These are phyloP conservation scores for Tineola bisselliella DNA, from an alignment of 2,888 invertebrate species.

Conservation along the genomic window DNA sequence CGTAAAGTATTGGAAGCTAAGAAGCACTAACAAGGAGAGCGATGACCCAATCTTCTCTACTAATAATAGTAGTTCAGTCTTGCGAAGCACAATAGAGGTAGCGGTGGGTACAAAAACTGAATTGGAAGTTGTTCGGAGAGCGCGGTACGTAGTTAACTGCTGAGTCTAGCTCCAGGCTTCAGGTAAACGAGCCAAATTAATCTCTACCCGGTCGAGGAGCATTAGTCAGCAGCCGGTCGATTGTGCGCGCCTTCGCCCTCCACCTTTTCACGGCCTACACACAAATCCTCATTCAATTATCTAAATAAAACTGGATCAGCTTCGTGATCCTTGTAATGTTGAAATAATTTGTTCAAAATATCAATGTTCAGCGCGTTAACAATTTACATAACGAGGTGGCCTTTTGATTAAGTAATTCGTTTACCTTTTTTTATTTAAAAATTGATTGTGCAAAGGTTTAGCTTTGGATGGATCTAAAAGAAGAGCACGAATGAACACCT, in stretches of 20 bases:
- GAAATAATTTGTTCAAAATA: slow-evolving; percentile 42
- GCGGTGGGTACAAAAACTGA: slow-evolving; percentile 7
- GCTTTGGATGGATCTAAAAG: background rate
- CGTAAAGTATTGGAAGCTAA: background rate
- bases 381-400: background rate
- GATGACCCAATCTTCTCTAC: background rate
- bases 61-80: background rate
- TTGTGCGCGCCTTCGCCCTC: slow-evolving; percentile 5
- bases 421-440: slow-evolving; percentile 3
- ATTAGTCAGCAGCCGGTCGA: slow-evolving; percentile 36
- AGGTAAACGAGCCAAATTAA: slow-evolving; percentile 61
- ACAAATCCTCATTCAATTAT: slow-evolving; percentile 64
- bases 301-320: slow-evolving; percentile 62
- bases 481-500: background rate
- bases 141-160: slow-evolving; percentile 29
- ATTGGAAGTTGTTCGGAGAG: background rate
- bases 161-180: slow-evolving; percentile 36
- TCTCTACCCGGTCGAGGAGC: slow-evolving; percentile 46
- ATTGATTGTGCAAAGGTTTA: background rate
- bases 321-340: slow-evolving; percentile 51
- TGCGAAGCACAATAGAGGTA: background rate
- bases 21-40: background rate
- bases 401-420: background rate
- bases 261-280: slow-evolving; percentile 45
- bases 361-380: background rate